These are phyloP conservation scores for Neogobius melanostomus DNA, from an alignment of 2,113 vertebrate species.

Conservation along the genomic window DNA sequence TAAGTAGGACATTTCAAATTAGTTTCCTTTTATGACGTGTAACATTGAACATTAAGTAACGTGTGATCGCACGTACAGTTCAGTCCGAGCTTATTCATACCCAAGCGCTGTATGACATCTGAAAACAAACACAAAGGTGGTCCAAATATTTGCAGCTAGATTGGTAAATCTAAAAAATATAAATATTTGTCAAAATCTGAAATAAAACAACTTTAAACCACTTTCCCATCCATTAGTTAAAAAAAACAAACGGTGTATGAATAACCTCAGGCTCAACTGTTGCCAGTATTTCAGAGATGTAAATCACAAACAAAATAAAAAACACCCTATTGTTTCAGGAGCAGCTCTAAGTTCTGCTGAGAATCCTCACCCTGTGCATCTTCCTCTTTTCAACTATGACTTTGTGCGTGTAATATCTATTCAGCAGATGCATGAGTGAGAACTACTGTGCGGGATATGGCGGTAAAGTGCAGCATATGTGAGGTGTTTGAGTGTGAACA, in stretches of 20 bases:
- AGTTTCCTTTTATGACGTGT: conserved; percentile 14
- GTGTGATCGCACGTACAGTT: conserved; percentile 22
- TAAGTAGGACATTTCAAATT: conserved; percentile 44
- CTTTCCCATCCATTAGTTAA: too few relatives aligned
- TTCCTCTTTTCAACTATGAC: conserved; percentile 18
- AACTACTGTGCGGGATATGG: conserved; percentile 30
- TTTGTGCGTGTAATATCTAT: background rate
- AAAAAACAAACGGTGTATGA: background rate
- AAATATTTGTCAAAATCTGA: background rate
- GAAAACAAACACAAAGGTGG: background rate
- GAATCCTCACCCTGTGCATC: background rate
- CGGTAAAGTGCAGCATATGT: conserved; percentile 68
- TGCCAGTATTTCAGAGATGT: background rate
- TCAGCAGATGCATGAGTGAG: conserved; percentile 20
- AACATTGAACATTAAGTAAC: conserved; percentile 21
- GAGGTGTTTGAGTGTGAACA: conserved; percentile 55
- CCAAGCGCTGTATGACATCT: background rate
- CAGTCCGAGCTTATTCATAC: conserved; percentile 13
- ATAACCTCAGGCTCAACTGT: background rate
- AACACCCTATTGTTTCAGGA: background rate
- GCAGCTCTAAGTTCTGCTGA: background rate
- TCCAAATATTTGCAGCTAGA: background rate
- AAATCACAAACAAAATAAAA: background rate
- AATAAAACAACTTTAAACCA: too few relatives aligned
- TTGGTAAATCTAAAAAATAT: background rate